Conservation (phyloP, 2,113 vertebrate species). For the Alosa alosa region DNA sequence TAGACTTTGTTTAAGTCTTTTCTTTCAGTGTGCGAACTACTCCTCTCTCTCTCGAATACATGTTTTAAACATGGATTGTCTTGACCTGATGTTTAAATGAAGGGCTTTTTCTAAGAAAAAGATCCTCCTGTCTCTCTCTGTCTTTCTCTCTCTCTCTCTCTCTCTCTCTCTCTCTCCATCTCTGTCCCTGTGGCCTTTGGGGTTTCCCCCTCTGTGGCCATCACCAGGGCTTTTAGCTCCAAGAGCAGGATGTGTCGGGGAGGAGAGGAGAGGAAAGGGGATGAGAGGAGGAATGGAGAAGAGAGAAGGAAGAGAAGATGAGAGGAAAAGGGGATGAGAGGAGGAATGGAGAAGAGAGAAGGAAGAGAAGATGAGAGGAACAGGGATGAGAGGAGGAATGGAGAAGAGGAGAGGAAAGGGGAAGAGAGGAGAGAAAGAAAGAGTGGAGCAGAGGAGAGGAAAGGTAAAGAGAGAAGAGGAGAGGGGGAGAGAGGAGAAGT, state of each 20-base stretch:
- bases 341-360: too few relatives aligned
- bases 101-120: background rate
- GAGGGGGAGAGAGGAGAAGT: background rate
- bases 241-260: background rate
- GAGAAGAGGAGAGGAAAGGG: constrained; percentile 11
- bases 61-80: background rate
- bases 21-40: too few relatives aligned
- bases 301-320: constrained; percentile 7
- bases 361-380: background rate
- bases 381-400: background rate
- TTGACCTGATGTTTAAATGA: background rate
- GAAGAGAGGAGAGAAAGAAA: constrained; percentile 1
- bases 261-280: background rate
- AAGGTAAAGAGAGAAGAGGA: background rate
- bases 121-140: background rate
- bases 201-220: background rate
- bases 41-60: background rate
- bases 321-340: constrained; percentile 19
- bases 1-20: too few relatives aligned
- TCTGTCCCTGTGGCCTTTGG: background rate
- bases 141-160: background rate
- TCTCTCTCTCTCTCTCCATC: background rate
- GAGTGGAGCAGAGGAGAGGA: background rate
- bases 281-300: too few relatives aligned
- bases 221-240: background rate